phyloP scores from a whole-genome alignment of 2,888 invertebrate species.

The Labia minor region DNA sequence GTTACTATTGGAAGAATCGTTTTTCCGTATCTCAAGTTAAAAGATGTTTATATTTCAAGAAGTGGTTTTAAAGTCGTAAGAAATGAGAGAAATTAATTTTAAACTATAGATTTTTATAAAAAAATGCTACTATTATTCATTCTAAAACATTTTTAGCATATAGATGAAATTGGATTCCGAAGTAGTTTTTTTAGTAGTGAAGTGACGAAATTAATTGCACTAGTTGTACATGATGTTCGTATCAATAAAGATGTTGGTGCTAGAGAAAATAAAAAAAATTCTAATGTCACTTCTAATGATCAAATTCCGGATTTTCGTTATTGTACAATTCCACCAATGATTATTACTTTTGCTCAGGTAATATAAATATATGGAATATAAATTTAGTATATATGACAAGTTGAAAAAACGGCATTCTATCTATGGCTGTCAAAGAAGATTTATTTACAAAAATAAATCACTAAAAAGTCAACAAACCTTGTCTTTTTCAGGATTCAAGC shows the following conservation, averaged over 20 bases:
- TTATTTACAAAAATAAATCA: too few relatives aligned
- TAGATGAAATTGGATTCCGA: slow-evolving; percentile 71
- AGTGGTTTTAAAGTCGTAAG: slow-evolving; percentile 67
- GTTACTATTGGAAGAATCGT: slow-evolving; percentile 70
- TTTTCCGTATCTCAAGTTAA: slow-evolving; percentile 65
- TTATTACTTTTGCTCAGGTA: slow-evolving; percentile 76
- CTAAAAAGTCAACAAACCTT: too few relatives aligned
- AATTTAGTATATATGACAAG: slow-evolving; percentile 21
- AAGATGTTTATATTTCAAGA: slow-evolving; percentile 69
- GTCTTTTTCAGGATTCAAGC: too few relatives aligned
- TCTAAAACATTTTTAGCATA: slow-evolving; percentile 48
- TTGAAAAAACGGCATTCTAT: slow-evolving; percentile 14
- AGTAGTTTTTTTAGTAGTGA: slow-evolving; percentile 84
- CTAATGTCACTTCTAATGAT: slow-evolving; percentile 22
- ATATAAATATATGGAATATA: slow-evolving; percentile 23
- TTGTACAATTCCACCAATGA: slow-evolving; percentile 64
- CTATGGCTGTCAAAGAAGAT: too few relatives aligned
- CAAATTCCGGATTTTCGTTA: slow-evolving; percentile 28
- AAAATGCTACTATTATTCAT: slow-evolving; percentile 15
- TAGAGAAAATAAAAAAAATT: slow-evolving; percentile 25
- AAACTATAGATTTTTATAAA: too few relatives aligned
- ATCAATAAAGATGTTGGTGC: slow-evolving; percentile 60
- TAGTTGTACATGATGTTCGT: slow-evolving; percentile 69
- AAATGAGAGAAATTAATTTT: slow-evolving; percentile 27
- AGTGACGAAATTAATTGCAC: slow-evolving; percentile 70